Percentiles rank a stretch among this genome's conserved stretches.
Evolutionary conservation across 2,797 vertebrate species (phyloP).

Genomic region (Neosilurus mollespiculum): DNA sequence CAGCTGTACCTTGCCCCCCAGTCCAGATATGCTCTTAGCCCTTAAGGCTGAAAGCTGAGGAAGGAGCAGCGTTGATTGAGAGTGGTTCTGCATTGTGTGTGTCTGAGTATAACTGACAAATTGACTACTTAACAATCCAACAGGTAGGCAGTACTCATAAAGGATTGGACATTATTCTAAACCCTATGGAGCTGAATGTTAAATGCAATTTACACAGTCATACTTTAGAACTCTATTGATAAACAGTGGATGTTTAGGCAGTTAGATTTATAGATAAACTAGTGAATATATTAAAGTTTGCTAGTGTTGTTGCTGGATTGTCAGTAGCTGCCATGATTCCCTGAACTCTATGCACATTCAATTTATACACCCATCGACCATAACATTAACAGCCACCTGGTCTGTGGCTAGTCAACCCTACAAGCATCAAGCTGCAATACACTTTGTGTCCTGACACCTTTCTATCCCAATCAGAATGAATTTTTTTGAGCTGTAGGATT

Average conservation of each 20-base stretch:
- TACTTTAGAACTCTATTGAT: background rate
- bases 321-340: background rate
- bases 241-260: background rate
- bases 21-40: constrained; percentile 4
- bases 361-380: background rate
- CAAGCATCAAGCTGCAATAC: no score
- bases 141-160: background rate
- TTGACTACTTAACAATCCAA: constrained; percentile 1
- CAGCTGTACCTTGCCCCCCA: constrained; percentile 47
- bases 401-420: no score
- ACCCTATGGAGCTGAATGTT: background rate
- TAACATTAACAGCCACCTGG: no score
- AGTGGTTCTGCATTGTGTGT: constrained; percentile 3
- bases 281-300: background rate
- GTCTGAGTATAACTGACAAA: constrained; percentile 13
- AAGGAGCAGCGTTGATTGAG: constrained; percentile 26
- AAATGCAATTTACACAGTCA: background rate
- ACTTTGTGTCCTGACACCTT: no score
- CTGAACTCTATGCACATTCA: background rate
- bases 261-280: background rate
- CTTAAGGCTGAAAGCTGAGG: constrained; percentile 13
- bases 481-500: no score
- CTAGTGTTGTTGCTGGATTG: background rate
- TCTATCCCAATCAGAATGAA: no score
- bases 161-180: background rate